A percentile compares a stretch with the other conserved stretches of the same genome.
These are phyloP conservation scores for Leptura quadrifasciata DNA, from an alignment of 2,888 invertebrate species.

Conservation along the genomic window DNA sequence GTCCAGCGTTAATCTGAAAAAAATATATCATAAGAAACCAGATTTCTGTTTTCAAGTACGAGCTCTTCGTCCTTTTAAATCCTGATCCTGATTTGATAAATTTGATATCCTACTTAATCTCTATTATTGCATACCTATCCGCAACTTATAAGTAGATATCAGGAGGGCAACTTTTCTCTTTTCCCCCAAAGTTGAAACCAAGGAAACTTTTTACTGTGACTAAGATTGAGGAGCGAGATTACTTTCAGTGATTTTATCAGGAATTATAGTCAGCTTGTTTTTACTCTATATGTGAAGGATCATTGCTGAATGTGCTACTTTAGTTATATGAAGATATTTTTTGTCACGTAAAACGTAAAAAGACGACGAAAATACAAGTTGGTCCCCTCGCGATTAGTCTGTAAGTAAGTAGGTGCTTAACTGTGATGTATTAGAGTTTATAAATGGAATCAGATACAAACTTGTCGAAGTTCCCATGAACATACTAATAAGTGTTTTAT, in stretches of 20 bases:
- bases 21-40: too few relatives aligned
- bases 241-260: constrained; percentile 41
- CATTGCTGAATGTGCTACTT: constrained; percentile 37
- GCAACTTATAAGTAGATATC: constrained; percentile 37
- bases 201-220: constrained; percentile 37
- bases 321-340: constrained; percentile 36
- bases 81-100: constrained; percentile 4
- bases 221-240: constrained; percentile 38
- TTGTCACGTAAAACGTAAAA: constrained; percentile 23
- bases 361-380: constrained; percentile 30
- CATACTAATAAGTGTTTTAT: neutral
- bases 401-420: constrained; percentile 8
- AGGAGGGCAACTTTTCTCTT: constrained; percentile 25
- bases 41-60: too few relatives aligned
- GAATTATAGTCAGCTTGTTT: constrained; percentile 36
- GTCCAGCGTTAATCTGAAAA: too few relatives aligned
- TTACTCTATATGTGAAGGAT: constrained; percentile 38
- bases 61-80: too few relatives aligned
- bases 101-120: constrained; percentile 33
- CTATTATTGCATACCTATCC: constrained; percentile 36
- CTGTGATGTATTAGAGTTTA: neutral
- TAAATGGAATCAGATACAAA: neutral
- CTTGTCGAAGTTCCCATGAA: neutral
- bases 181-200: constrained; percentile 21
- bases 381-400: constrained; percentile 15